Base-by-base conservation (phyloP, 2,113 vertebrate genomes). In the Calypte anna region DNA sequence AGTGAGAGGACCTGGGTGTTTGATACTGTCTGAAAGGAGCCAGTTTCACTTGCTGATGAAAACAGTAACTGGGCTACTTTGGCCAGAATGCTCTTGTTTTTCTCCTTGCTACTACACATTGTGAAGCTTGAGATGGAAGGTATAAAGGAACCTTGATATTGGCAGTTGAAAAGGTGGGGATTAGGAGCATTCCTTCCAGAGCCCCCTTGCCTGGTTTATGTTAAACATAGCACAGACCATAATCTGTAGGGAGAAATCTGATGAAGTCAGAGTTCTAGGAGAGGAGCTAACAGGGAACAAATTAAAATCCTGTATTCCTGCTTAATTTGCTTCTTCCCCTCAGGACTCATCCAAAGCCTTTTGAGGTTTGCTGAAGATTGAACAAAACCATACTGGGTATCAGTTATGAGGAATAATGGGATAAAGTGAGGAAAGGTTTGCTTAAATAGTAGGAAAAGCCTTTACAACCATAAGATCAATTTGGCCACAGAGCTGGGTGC, bases 381-480 rank as follows among this genome's bases (percentile, higher is more conserved):
- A 94, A 50, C 78, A 43, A 91, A 94, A 69, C 43, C 24, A 64
- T 97, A 24, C 79, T 95, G 48, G 46, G 77, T 96, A 75, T 91
- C 84, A 95, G 38, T 79, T 84, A 88, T 76, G 78, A 94, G 55
- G 59, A 94, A 85, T 94, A 94, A 96, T 88, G 72, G 75, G 91
- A 95, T 96, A 91, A 94, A 85, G 46, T 24, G 25, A 91, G 43
- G 43, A 84, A 93, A 93, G 36, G 84, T 94, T 94, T 92, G 62
- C 54, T 91, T 87, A 82, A 96, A 87, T 74, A 88, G 70, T 76
- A 92, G 74, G 80, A 94, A 94, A 87, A 95, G 69, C 70, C 70
- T 95, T 95, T 96, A 63, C 64, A 87, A 53, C 67, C 31, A 1
- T 87, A 74, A 62, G 74, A 93, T 89, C 89, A 94, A 20, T 77